Percentiles rank a stretch among this genome's conserved stretches.
These are phyloP conservation scores for Regulus satrapa DNA, from an alignment of 2,113 vertebrate species.

Conservation along the genomic window DNA sequence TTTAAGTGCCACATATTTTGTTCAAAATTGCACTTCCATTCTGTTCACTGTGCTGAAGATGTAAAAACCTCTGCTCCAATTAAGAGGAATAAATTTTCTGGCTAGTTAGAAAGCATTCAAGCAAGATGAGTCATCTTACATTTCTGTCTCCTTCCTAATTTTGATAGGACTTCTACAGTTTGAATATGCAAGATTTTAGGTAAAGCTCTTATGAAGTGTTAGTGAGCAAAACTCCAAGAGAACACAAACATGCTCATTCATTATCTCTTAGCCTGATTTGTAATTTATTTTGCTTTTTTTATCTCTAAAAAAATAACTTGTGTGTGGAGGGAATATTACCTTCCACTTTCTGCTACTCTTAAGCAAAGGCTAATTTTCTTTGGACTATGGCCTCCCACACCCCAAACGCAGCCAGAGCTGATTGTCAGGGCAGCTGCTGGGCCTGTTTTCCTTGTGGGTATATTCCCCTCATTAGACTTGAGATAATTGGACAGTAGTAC, in stretches of 20 bases:
- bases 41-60: background rate
- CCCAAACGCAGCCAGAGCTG: background rate
- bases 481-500: background rate
- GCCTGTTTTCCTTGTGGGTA: background rate
- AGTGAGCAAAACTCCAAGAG: background rate
- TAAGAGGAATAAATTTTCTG: background rate
- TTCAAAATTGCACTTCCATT: background rate
- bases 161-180: background rate
- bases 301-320: background rate
- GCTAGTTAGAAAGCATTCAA: background rate
- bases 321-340: background rate
- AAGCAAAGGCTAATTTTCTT: fast-evolving
- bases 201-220: background rate
- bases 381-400: background rate
- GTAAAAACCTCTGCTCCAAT: background rate
- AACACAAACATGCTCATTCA: background rate
- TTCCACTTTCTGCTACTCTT: background rate
- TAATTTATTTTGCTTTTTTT: background rate
- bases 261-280: background rate
- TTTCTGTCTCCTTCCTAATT: background rate
- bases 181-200: background rate
- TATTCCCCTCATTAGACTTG: background rate
- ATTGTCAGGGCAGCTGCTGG: background rate
- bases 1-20: background rate
- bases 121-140: background rate